phyloP scores from a whole-genome alignment of 2,113 vertebrate species.

The Arvicanthis niloticus region DNA sequence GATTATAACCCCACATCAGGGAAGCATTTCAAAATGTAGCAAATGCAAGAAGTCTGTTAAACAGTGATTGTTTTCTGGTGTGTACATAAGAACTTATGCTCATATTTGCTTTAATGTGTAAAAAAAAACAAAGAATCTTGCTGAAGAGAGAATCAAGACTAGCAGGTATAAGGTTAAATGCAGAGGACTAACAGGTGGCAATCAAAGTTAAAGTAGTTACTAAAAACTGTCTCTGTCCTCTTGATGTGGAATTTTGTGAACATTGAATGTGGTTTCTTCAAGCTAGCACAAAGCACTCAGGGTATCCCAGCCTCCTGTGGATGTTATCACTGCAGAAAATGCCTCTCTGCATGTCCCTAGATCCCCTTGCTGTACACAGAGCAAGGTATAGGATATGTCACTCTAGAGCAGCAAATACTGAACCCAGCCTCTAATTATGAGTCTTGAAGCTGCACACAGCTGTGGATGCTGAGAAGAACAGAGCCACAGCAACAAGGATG shows the following conservation, averaged over 20 bases:
- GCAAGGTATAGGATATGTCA: no score
- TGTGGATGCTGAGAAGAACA: not conserved
- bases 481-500: not conserved
- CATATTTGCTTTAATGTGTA: not conserved
- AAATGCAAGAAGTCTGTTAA: not conserved
- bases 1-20: not conserved
- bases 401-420: not conserved
- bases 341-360: not conserved
- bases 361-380: no score
- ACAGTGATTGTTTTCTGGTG: not conserved
- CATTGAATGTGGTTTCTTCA: not conserved
- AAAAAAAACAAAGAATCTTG: not conserved
- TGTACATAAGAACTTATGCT: not conserved
- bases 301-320: not conserved
- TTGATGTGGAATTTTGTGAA: not conserved
- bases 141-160: not conserved
- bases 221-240: not conserved
- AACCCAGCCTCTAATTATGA: not conserved
- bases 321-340: rapidly evolving
- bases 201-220: not conserved
- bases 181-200: not conserved
- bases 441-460: not conserved
- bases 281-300: not conserved
- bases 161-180: not conserved
- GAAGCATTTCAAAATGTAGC: not conserved